These are phyloP conservation scores for Percopsis omiscomaycus DNA, from an alignment of 2,797 vertebrate species.

Conservation along the genomic window DNA sequence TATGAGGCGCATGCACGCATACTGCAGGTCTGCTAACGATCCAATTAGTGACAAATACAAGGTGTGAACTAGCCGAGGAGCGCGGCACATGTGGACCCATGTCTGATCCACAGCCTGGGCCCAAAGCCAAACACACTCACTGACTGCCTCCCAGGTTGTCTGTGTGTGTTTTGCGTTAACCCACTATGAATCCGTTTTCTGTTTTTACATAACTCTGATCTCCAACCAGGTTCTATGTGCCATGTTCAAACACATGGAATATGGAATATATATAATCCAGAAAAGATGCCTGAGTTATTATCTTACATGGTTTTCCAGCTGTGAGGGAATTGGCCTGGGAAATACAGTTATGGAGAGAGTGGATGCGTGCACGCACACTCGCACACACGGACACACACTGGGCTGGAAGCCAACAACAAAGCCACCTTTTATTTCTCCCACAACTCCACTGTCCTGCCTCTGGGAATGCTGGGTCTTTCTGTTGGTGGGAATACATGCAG, in stretches of 20 bases:
- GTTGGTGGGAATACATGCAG: not conserved
- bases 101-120: constrained; percentile 3
- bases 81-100: not conserved
- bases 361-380: too few species aligned
- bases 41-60: constrained; percentile 32
- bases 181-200: not conserved
- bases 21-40: constrained; percentile 17
- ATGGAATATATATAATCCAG: not conserved
- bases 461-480: constrained; percentile 8
- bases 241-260: too few species aligned
- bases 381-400: too few species aligned
- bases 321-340: not conserved
- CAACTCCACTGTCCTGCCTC: constrained; percentile 2
- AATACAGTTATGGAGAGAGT: not conserved
- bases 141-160: constrained; percentile 10
- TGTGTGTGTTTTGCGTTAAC: not conserved
- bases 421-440: constrained; percentile 26
- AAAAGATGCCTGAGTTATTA: not conserved
- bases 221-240: constrained; percentile 1
- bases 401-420: constrained; percentile 23
- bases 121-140: constrained; percentile 4
- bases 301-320: not conserved
- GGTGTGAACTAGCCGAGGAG: constrained; percentile 21
- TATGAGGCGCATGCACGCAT: constrained; percentile 4
- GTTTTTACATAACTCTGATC: constrained; percentile 16